Base-by-base conservation (phyloP, 1,140 invertebrate genomes). In the Aphaenogaster floridana region DNA sequence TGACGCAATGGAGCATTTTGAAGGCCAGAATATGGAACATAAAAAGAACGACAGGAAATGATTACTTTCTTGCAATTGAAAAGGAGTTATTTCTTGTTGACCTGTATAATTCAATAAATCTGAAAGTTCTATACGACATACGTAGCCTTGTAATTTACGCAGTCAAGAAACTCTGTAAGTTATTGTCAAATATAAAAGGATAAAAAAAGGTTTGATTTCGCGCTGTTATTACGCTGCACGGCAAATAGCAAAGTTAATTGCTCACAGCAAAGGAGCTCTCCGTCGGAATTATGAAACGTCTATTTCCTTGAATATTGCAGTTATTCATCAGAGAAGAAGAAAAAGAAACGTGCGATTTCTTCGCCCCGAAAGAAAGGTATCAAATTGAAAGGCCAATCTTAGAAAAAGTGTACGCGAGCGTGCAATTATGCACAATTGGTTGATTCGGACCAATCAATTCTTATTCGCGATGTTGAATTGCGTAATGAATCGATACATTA, bases 371-470 rank as follows among this genome's bases (percentile, higher is more conserved):
- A 59, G 11, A 45, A 72, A 48, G n/a, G n/a, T 15, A 17, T 48
- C 17, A 72, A 48, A 83, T 83, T 83, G 42, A 74, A 83, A 59
- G 80, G 13, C 68, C 9, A 54, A 36, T 34, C 54, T 61, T 34
- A 21, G 13, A 54, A 57, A 72, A 48, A n/a, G 8, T 34, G 7
- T 48, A 48, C 9, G 1, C 64, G 15, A 57, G 15, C 21, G 4
- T 69, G 36, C 15, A 83, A 83, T 83, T 61, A 71, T 61, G 42
- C 48, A 69, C 68, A 72, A 83, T 61, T 48, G 69, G 28, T 61
- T 83, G 66, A 72, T 72, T 83, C 28, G 28, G n/a, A 17, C 2
- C 52, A 74, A 83, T 74, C 80, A 83, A 74, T 83, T 83, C 69
- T 59, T 45, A 74, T 83, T 83, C 42, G 68, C 50, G 15, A 42